Evolutionary conservation across 2,888 invertebrate species (phyloP), one percentile per base, ranked within the genome.

Genomic region (Brachyptera putata): DNA sequence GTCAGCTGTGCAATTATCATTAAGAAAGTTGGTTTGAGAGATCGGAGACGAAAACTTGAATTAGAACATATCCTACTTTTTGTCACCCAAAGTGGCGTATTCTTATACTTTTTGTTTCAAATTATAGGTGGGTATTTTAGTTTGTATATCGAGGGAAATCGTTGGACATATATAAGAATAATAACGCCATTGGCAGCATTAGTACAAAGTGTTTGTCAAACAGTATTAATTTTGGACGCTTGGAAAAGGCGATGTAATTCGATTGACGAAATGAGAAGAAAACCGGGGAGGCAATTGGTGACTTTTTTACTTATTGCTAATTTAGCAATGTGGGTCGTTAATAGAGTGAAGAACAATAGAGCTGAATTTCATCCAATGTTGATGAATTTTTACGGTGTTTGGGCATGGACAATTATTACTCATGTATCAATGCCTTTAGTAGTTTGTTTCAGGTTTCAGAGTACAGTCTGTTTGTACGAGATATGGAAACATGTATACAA

Each of bases 401-500:
- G 91, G 91, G 89, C 89, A 1, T 94, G 93, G 93, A 91, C 91
- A 0, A 89, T 93, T 67, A 91, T 94, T 67, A 91, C 90, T 0
- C 91, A 93, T 71, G 86, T 92, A 0, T 89, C 91, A 0, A 91
- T 91, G 85, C 93, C 93, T 0, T 76, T 94, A 49, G 90, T 90
- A 0, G 92, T 93, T 67, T 93, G 93, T 76, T 94, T 91, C 75
- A 79, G 94, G 41, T 94, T 94, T 71, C 93, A 94, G 74, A 92
- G 92, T 1, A 91, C 93, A 0, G 93, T 94, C 67, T 94, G 94
- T 73, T 80, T 95, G 18, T 93, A 92, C 69, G 93, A 94, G 74
- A 89, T 95, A 60, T 95, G 94, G 94, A 94, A 92, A 73, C 84
- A 87, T 64, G 86, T 91, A 55, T 95, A 91, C 75, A 94, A 93